These are phyloP conservation scores for Rhabditoides inermis DNA, from an alignment of 2,888 invertebrate genomes.

Conservation along the genomic window DNA sequence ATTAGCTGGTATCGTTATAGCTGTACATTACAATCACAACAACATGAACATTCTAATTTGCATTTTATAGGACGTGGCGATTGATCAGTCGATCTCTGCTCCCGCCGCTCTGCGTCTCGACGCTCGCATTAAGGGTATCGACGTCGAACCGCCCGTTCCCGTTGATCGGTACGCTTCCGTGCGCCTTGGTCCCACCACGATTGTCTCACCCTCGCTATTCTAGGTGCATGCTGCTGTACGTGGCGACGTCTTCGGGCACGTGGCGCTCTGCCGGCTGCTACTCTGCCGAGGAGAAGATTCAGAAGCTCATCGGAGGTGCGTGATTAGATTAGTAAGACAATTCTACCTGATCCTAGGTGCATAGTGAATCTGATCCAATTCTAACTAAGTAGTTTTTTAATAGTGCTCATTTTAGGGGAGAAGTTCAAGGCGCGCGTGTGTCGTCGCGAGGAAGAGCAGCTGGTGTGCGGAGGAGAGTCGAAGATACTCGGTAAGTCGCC, in stretches of 20 bases:
- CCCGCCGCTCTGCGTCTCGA: no score
- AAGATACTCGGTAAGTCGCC: constrained; percentile 12
- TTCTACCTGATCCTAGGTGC: background rate
- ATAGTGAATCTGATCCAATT: background rate
- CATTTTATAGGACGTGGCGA: no score
- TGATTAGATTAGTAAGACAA: background rate
- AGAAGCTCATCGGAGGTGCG: no score
- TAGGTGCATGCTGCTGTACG: constrained; percentile 25
- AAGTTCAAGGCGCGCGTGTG: constrained; percentile 18
- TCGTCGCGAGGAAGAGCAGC: constrained; percentile 1
- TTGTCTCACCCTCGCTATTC: no score
- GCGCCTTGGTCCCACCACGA: no score
- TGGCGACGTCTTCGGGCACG: constrained; percentile 15
- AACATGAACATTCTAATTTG: no score
- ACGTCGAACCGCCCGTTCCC: no score
- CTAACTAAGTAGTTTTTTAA: background rate
- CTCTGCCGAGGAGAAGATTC: background rate
- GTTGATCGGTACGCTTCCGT: no score
- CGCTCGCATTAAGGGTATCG: no score
- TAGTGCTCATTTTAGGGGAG: constrained; percentile 13
- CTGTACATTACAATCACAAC: no score
- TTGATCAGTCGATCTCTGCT: no score
- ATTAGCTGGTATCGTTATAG: no score
- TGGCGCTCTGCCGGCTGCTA: constrained; percentile 30
- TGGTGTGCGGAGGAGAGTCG: constrained; percentile 17